Evolutionary conservation across 30 jellyfish, hydroid and myxozoan genomes (phyloP), one percentile per base, ranked within the genome.

Genomic region (Rhopilema esculentum): DNA sequence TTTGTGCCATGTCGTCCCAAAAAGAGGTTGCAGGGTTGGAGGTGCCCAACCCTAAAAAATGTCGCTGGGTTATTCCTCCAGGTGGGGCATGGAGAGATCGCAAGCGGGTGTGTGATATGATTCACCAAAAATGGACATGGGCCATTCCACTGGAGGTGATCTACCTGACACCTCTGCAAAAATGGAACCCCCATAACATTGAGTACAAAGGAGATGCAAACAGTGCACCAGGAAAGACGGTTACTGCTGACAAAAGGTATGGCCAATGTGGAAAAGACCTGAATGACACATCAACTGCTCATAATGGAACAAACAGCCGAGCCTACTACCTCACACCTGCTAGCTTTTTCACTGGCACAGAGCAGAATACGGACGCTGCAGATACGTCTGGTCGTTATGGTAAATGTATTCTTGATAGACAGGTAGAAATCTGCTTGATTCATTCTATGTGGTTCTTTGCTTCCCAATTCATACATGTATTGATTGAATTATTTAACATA

Each of bases 61-160:
- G 96, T 83, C 69, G 25, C 23, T 70, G 87, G 87, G 66, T 27
- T 69, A 27, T 25, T 16, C 67, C 77, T n/a, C 49, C 66, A 32
- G 87, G 77, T 17, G 66, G 66, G 16, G 61, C n/a, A 77, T 77
- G 91, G 73, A 69, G 67, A 66, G 66, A 79, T 52, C 49, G 83
- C 61, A 80, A 77, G 80, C 62, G 79, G 18, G 83, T 62, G 1
- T 94, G 98, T 72, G 87, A 84, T n/a, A 67, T 8, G 49, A 64
- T 89, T 9, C 88, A 74, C 23, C 97, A 94, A 49, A 88, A 84
- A 57, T 94, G 98, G 98, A 51, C 97, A 21, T 94, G 95, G 88
- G 98, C 98, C 12, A 89, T 94, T 6, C 98, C 98, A 28, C 66
- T 94, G 70, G 98, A 94, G 68, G 53, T 94, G 85, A 94, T 94